A percentile compares a stretch with the other conserved stretches of the same genome.
Evolutionary conservation across 1,140 invertebrate genomes (phyloP).

Genomic region (Ridgeia piscesae): DNA sequence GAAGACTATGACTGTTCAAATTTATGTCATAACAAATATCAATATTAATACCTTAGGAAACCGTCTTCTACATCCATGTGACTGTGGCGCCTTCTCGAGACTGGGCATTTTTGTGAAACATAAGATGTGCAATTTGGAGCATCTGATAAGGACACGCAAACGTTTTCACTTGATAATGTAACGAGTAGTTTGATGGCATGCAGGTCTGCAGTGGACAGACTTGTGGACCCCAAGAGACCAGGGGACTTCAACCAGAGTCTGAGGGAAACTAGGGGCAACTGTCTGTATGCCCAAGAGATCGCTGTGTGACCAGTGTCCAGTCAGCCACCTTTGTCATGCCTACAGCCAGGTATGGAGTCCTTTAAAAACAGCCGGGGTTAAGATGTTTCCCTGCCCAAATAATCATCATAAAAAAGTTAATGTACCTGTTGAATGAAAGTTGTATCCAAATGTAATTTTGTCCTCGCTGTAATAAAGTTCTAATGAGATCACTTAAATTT

Average conservation of each 20-base stretch:
- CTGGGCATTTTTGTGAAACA: too few relatives aligned
- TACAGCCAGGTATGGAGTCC: constrained; percentile 32
- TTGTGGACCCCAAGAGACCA: constrained; percentile 52
- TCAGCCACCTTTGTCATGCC: constrained; percentile 37
- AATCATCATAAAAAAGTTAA: too few relatives aligned
- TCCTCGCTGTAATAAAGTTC: too few relatives aligned
- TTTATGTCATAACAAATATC: too few relatives aligned
- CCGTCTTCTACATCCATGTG: too few relatives aligned
- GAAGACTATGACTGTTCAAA: too few relatives aligned
- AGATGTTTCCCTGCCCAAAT: too few relatives aligned
- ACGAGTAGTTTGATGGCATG: constrained; percentile 14
- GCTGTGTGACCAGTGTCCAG: constrained; percentile 43
- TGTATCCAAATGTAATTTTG: neutral
- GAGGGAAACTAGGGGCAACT: constrained; percentile 61
- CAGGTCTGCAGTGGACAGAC: constrained; percentile 51
- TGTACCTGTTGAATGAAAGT: neutral
- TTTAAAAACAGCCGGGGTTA: neutral
- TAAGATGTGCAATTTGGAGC: neutral
- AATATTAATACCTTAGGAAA: too few relatives aligned
- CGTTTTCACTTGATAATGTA: neutral
- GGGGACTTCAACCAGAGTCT: constrained; percentile 61
- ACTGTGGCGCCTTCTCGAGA: too few relatives aligned
- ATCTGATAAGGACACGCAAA: neutral
- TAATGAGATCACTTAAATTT: too few relatives aligned
- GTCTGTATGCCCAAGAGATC: constrained; percentile 59